Evolutionary conservation across 2,888 invertebrate genomes (phyloP).

Genomic region (Bembecia ichneumoniformis): DNA sequence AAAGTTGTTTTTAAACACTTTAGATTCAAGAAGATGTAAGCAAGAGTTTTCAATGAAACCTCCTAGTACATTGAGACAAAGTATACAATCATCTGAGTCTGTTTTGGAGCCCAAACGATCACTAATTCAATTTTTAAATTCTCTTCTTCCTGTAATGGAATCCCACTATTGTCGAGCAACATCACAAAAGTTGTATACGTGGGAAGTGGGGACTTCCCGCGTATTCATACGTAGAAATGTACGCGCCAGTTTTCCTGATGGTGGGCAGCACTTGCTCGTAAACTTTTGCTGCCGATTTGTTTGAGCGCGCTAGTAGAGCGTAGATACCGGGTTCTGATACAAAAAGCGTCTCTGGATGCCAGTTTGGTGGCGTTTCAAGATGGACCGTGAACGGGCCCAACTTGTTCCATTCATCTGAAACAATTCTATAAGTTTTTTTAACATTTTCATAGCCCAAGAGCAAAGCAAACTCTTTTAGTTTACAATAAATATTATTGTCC

Average conservation of each 20-base stretch:
- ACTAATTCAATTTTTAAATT: too few relatives aligned
- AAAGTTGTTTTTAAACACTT: too few relatives aligned
- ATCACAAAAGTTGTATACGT: not conserved
- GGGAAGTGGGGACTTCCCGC: not conserved
- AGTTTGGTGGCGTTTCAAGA: conserved; percentile 3
- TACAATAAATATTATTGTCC: too few relatives aligned
- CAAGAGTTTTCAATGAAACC: too few relatives aligned
- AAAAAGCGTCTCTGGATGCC: conserved; percentile 10
- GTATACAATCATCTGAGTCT: too few relatives aligned
- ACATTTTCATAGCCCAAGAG: conserved; percentile 10
- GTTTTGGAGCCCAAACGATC: too few relatives aligned
- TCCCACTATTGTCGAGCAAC: too few relatives aligned
- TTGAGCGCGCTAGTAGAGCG: conserved; percentile 7
- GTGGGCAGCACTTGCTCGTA: conserved; percentile 9
- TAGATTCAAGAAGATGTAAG: too few relatives aligned
- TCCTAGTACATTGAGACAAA: too few relatives aligned
- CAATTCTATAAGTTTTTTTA: conserved; percentile 9
- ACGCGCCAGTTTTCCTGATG: conserved; percentile 1
- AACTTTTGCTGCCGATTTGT: conserved; percentile 11
- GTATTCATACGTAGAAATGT: not conserved
- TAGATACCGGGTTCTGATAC: conserved; percentile 10
- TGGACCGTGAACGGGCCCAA: conserved; percentile 8
- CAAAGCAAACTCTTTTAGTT: conserved; percentile 11
- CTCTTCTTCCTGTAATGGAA: too few relatives aligned
- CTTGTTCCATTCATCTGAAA: conserved; percentile 5